Base-by-base conservation (phyloP, 1,140 invertebrate species). In the Physella acuta region DNA sequence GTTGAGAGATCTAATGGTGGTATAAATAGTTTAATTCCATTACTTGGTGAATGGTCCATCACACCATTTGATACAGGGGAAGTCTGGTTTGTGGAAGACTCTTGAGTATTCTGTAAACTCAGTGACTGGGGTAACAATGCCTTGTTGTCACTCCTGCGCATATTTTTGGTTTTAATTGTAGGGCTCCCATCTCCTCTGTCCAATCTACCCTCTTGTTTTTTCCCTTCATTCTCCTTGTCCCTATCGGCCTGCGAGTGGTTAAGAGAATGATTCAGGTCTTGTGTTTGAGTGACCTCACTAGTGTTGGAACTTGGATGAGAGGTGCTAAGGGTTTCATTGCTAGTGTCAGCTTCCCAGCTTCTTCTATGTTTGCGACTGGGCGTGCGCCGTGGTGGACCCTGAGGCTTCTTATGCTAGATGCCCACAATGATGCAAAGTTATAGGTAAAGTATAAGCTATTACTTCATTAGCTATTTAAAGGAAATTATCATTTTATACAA, bases 1-100 rank as follows among this genome's bases (percentile, higher is more conserved):
- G 86, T 88, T 0, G 85, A 83, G 30, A 89, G 79, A 79, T 90
- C 89, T 16, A 90, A 77, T 3, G 85, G 85, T 26, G 87, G 87
- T 44, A 85, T 81, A 60, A 79, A 81, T 11, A 81, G 80, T 60
- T 81, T 81, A 16, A 78, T 72, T 58, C 70, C 73, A 60, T 68
- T 71, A 37, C 56, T 75, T 26, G 82, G 82, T 11, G 82, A 82
- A 17, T 58, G 64, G 30, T 66, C 64, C 1, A 58, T 3, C 33
- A 56, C 1, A 34, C 64, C 31, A 39, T 24, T 37, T 37, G 33
- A 36, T 2, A 5, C 20, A 26, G 59, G 36, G 4, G 36, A 39
- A 24, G 36, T 31, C 36, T 61, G 59, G n/a, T 36, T 26, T 37
- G 26, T 36, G 11, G 59, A 37, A 39, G 64, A 36, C 30, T 56